phyloP scores from a whole-genome alignment of 2,113 vertebrate species.

The Oncorhynchus keta region DNA sequence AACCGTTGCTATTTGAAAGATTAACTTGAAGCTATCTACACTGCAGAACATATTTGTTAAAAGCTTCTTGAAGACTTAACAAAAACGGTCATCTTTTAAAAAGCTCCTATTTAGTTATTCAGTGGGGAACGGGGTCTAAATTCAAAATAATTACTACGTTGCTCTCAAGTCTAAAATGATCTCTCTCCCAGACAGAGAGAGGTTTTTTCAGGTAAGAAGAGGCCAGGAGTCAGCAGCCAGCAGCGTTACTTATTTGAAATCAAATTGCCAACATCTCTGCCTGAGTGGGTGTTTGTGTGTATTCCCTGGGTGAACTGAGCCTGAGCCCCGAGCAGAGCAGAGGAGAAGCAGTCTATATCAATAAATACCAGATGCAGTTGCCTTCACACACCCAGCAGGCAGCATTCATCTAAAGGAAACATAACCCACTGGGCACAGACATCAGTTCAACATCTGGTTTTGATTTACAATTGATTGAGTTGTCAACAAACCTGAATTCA shows the following conservation, averaged over 20 bases:
- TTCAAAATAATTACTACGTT: too few species aligned
- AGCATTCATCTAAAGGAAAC: constrained; percentile 37
- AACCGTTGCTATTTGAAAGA: too few species aligned
- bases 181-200: too few species aligned
- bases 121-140: background rate
- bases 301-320: constrained; percentile 14
- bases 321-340: constrained; percentile 14
- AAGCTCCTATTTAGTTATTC: background rate
- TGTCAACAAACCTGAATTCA: too few species aligned
- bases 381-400: constrained; percentile 42
- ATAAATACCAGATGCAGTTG: constrained; percentile 65
- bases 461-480: too few species aligned
- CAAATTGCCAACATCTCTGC: constrained; percentile 24
- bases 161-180: too few species aligned
- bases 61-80: too few species aligned
- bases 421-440: constrained; percentile 2
- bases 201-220: too few species aligned
- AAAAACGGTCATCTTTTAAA: background rate
- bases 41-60: too few species aligned
- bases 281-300: constrained; percentile 34
- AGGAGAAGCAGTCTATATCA: constrained; percentile 57
- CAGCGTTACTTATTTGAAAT: constrained; percentile 28
- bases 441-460: too few species aligned
- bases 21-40: too few species aligned
- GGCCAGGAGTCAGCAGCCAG: background rate